Base-by-base conservation (phyloP, 2,888 invertebrate genomes). In the Ptilodon capucinus region DNA sequence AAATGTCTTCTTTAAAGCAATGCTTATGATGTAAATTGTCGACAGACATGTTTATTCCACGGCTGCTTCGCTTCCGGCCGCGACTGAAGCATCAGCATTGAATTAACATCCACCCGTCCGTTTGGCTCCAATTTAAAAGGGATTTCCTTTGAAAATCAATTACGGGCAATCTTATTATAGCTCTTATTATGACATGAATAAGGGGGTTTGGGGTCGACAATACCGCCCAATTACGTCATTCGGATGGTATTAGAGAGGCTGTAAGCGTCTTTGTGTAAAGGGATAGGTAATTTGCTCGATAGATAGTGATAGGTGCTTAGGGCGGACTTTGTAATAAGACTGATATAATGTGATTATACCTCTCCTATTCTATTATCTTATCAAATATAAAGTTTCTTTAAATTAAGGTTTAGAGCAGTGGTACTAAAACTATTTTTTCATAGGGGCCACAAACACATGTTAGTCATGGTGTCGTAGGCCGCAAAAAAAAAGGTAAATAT, bases 111-210 rank as follows among this genome's bases (percentile, higher is more conserved):
- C 51, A 23, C 39, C 55, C 39, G 30, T 44, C 49, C 40, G 11
- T 52, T 60, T 55, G 48, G 54, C 51, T 62, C 54, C 47, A 60
- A 60, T 68, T 57, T 52, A 62, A 57, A 65, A 51, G 60, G 60
- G 64, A 54, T 58, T 59, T 58, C 44, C 58, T 67, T 68, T 64
- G 54, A 57, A 67, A 69, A 68, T 67, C 67, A 67, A 68, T 70
- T 70, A 68, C 51, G 51, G 45, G 17, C 54, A 56, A 70, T 68
- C 59, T 64, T 67, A 62, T 67, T 64, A 65, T 48, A 45, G 46
- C 41, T 60, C 60, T 44, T 43, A 48, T 45, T 58, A 50, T 40
- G 46, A 52, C 51, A 48, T 65, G 64, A 57, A 63, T 64, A 48
- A 48, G 46, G 53, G 41, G 49, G 49, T 54, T 52, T 40, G 40